A percentile compares a stretch with the other conserved stretches of the same genome.
Conservation (phyloP, 1,140 invertebrate genomes). For the Drosophila ironensis region DNA sequence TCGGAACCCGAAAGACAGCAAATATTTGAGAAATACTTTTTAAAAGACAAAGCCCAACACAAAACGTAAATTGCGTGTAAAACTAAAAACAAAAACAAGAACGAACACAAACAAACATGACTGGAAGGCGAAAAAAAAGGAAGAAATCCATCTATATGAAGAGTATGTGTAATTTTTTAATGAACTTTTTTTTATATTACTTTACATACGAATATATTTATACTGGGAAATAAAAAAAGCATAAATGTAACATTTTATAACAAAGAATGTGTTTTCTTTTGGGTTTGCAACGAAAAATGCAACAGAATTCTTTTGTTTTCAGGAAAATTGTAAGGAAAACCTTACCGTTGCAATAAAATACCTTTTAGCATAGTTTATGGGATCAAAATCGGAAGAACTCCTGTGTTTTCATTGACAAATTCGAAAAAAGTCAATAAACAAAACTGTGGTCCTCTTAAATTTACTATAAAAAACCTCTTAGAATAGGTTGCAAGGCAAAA, state of each 20-base stretch:
- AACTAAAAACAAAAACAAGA: conserved; percentile 41
- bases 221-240: conserved; percentile 71
- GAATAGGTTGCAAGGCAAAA: no score
- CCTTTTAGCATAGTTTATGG: no score
- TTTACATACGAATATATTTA: conserved; percentile 79
- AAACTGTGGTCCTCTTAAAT: no score
- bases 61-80: conserved; percentile 37
- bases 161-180: conserved; percentile 78
- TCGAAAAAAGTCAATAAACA: no score
- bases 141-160: conserved; percentile 39
- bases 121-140: conserved; percentile 15
- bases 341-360: no score
- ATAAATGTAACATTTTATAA: conserved; percentile 81
- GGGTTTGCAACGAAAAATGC: no score
- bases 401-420: no score
- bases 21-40: conserved; percentile 31
- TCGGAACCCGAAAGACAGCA: conserved; percentile 11
- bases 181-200: conserved; percentile 78
- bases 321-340: no score
- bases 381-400: no score
- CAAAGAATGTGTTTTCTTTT: conserved; percentile 39
- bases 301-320: no score
- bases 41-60: conserved; percentile 34
- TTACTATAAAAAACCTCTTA: no score
- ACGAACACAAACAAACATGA: conserved; percentile 15